Evolutionary conservation across 2,113 vertebrate genomes (phyloP).

Genomic region (Tamias sibiricus): DNA sequence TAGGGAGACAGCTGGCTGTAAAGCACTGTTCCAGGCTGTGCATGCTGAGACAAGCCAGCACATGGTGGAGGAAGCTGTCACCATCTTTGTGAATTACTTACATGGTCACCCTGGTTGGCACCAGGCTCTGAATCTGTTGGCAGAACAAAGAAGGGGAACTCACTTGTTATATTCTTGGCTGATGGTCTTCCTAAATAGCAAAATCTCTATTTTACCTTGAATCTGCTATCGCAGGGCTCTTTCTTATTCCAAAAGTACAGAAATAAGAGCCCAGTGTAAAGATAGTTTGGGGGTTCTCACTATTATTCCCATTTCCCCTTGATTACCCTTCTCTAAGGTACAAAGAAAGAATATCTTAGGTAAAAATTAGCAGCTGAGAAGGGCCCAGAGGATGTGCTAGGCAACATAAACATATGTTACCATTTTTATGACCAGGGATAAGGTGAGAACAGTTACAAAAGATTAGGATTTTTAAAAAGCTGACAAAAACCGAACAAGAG

Average conservation of each 20-base stretch:
- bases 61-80: background rate
- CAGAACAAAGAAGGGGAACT: background rate
- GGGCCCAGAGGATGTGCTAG: background rate
- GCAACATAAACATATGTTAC: background rate
- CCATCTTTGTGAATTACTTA: background rate
- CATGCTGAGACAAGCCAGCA: background rate
- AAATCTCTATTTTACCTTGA: background rate
- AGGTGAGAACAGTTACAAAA: background rate
- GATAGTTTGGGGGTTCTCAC: background rate
- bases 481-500: background rate
- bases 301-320: background rate
- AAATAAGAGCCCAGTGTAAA: background rate
- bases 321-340: background rate
- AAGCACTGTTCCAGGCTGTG: background rate
- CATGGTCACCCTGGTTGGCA: rapidly evolving
- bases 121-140: background rate
- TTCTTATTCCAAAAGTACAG: background rate
- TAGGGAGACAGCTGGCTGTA: background rate
- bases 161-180: background rate
- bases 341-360: background rate
- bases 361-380: background rate
- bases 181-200: background rate
- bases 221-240: background rate
- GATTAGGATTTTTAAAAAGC: background rate
- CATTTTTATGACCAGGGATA: background rate